These are phyloP conservation scores for Tragelaphus oryx DNA, from an alignment of 2,797 vertebrate species.

Conservation along the genomic window DNA sequence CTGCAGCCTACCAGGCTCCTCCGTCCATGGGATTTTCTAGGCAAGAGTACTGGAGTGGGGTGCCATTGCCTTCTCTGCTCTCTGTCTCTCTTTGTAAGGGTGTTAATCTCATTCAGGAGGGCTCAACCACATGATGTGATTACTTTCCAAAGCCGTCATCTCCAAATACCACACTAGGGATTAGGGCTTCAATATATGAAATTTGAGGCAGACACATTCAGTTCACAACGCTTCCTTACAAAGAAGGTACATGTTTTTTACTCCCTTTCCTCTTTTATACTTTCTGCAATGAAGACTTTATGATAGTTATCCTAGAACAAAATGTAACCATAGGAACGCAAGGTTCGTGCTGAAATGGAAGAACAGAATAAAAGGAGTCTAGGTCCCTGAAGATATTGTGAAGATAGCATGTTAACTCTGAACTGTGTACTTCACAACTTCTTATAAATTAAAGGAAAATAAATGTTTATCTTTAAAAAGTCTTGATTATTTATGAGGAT, in stretches of 20 bases:
- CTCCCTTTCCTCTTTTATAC: not conserved
- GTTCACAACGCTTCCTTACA: not conserved
- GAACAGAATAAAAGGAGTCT: not conserved
- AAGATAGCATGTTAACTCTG: not conserved
- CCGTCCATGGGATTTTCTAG: no score
- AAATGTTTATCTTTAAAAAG: not conserved
- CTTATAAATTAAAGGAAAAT: conserved; percentile 87
- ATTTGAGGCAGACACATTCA: not conserved
- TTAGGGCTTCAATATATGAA: not conserved
- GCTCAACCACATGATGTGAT: not conserved
- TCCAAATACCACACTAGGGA: not conserved
- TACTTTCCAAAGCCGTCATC: not conserved
- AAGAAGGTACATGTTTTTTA: not conserved
- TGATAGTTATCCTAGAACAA: not conserved
- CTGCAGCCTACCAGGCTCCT: no score
- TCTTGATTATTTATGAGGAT: not conserved
- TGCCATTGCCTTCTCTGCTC: no score
- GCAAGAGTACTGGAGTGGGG: no score
- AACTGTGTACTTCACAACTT: conserved; percentile 79
- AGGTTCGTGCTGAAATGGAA: not conserved
- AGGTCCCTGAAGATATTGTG: not conserved
- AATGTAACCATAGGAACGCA: not conserved
- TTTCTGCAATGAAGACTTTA: not conserved
- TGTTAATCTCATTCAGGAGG: not conserved
- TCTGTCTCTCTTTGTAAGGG: not conserved